phyloP scores from a whole-genome alignment of 1,140 invertebrate genomes.

The Drosophila nikananu region DNA sequence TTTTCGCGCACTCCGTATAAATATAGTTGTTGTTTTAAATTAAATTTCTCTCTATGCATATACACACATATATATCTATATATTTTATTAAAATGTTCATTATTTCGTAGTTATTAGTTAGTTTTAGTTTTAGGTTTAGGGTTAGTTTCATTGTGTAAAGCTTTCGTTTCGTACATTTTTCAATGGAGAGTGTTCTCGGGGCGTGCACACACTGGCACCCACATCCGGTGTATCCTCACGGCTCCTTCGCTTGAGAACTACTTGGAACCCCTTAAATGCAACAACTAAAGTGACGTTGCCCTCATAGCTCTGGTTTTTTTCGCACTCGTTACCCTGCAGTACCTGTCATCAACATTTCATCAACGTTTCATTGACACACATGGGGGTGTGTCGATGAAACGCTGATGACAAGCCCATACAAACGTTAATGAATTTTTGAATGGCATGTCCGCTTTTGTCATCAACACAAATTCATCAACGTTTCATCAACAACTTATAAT shows the following conservation, averaged over 20 bases:
- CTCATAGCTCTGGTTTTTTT: background rate
- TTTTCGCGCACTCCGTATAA: slow-evolving; percentile 21
- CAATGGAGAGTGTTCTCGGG: slow-evolving; percentile 18
- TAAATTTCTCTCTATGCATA: slow-evolving; percentile 25
- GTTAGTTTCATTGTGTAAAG: slow-evolving; percentile 53
- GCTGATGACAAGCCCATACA: too few species aligned
- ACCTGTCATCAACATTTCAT: too few species aligned
- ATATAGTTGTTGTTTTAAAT: slow-evolving; percentile 28
- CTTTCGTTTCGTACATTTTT: slow-evolving; percentile 48
- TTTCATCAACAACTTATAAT: too few species aligned
- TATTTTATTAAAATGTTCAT: slow-evolving; percentile 22
- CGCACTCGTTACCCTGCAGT: background rate
- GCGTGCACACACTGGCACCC: slow-evolving; percentile 2
- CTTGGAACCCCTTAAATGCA: slow-evolving; percentile 32
- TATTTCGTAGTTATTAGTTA: slow-evolving; percentile 10
- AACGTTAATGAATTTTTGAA: too few species aligned
- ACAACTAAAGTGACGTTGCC: slow-evolving; percentile 14
- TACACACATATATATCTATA: background rate
- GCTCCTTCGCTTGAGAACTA: background rate
- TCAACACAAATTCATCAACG: too few species aligned
- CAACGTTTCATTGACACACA: too few species aligned
- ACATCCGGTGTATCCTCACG: background rate
- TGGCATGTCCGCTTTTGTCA: too few species aligned
- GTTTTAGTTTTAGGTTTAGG: slow-evolving; percentile 31
- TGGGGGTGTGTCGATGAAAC: too few species aligned